Evolutionary conservation across 2,888 invertebrate species (phyloP).

Genomic region (Sympetrum striolatum): DNA sequence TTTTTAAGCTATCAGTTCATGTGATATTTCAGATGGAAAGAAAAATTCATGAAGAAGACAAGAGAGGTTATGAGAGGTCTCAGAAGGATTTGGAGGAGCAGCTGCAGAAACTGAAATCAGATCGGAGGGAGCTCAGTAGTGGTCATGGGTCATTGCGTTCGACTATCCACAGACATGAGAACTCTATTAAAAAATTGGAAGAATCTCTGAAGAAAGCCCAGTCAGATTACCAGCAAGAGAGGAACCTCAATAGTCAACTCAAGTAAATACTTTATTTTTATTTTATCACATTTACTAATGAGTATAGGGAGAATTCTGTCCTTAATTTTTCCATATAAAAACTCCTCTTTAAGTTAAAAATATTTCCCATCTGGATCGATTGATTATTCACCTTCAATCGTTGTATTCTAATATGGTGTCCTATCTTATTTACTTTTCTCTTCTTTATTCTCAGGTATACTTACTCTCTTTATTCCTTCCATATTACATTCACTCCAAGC

Average conservation of each 20-base stretch:
- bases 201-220: constrained; percentile 63
- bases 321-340: no score
- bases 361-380: no score
- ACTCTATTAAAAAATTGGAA: constrained; percentile 63
- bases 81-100: constrained; percentile 58
- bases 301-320: no score
- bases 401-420: no score
- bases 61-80: constrained; percentile 54
- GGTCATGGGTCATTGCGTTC: constrained; percentile 63
- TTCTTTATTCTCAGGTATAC: no score
- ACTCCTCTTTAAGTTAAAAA: no score
- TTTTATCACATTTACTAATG: not conserved
- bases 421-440: no score
- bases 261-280: constrained; percentile 60
- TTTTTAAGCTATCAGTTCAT: not conserved
- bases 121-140: constrained; percentile 64
- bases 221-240: constrained; percentile 64
- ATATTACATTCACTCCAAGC: no score
- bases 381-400: no score
- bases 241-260: constrained; percentile 65
- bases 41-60: constrained; percentile 62
- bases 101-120: constrained; percentile 63
- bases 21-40: constrained; percentile 47
- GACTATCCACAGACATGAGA: constrained; percentile 17
- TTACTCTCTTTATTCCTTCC: no score